Evolutionary conservation across 2,113 vertebrate species (phyloP).

Genomic region (Semnornis frantzii): DNA sequence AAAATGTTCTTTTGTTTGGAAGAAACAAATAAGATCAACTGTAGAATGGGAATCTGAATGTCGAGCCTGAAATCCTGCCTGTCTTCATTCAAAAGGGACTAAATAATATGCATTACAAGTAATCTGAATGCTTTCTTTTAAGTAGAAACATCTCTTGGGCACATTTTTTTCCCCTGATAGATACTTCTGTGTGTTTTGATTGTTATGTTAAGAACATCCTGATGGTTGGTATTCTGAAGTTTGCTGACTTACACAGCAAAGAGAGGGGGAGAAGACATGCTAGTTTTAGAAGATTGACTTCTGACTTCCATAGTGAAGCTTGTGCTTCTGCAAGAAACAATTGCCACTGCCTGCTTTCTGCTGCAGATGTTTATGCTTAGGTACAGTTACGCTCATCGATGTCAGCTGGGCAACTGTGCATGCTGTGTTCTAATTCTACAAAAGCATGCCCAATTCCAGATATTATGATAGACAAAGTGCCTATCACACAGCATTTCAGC

Average conservation of each 20-base stretch:
- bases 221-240: background rate
- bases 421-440: background rate
- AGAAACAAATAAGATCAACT: slow-evolving; percentile 61
- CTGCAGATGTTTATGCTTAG: background rate
- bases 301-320: background rate
- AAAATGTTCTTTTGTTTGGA: slow-evolving; percentile 65
- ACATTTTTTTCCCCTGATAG: background rate
- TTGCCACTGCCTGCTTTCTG: background rate
- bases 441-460: background rate
- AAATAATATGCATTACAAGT: background rate
- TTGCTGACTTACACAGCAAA: background rate
- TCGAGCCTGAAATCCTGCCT: slow-evolving; percentile 44
- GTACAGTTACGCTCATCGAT: background rate
- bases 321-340: background rate
- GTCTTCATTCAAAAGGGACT: slow-evolving; percentile 19
- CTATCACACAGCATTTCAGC: background rate
- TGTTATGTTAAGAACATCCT: background rate
- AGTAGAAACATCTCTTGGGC: background rate
- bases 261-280: background rate
- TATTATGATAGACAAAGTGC: background rate
- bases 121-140: slow-evolving; percentile 33
- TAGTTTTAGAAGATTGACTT: background rate
- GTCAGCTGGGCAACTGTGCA: background rate
- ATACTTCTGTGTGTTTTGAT: background rate
- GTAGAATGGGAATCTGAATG: slow-evolving; percentile 10